Conservation (phyloP, 2,888 invertebrate genomes). For the Hypolimnas misippus region DNA sequence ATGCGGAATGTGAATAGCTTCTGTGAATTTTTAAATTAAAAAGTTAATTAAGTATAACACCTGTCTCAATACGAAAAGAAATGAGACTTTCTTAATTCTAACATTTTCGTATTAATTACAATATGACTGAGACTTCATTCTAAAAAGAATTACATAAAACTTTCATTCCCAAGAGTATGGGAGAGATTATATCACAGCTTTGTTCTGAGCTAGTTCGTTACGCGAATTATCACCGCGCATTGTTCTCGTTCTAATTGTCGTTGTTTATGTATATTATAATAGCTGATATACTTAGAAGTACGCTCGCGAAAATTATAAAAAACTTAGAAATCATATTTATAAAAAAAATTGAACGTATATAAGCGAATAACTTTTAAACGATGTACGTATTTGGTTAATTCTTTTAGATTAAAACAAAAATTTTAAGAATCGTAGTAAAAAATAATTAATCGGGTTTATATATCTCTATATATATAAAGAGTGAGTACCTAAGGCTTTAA, state of each 20-base stretch:
- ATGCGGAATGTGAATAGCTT: too few species aligned
- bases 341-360: too few species aligned
- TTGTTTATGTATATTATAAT: constrained; percentile 10
- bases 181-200: constrained; percentile 39
- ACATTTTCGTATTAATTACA: constrained; percentile 25
- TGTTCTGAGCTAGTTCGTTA: constrained; percentile 39
- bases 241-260: constrained; percentile 25
- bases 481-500: too few species aligned
- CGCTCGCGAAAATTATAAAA: too few species aligned
- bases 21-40: too few species aligned
- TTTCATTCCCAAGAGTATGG: constrained; percentile 38
- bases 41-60: neutral
- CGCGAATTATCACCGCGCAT: constrained; percentile 38
- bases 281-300: neutral
- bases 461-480: too few species aligned
- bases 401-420: too few species aligned
- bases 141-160: constrained; percentile 36
- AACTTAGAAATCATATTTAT: too few species aligned
- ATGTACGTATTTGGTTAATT: too few species aligned
- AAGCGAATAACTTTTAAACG: too few species aligned
- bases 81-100: neutral
- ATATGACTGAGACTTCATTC: constrained; percentile 28
- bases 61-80: neutral
- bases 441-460: too few species aligned
- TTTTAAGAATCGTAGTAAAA: too few species aligned